These are phyloP conservation scores for Sebastes schlegelii DNA, from an alignment of 2,113 vertebrate genomes.

Conservation along the genomic window DNA sequence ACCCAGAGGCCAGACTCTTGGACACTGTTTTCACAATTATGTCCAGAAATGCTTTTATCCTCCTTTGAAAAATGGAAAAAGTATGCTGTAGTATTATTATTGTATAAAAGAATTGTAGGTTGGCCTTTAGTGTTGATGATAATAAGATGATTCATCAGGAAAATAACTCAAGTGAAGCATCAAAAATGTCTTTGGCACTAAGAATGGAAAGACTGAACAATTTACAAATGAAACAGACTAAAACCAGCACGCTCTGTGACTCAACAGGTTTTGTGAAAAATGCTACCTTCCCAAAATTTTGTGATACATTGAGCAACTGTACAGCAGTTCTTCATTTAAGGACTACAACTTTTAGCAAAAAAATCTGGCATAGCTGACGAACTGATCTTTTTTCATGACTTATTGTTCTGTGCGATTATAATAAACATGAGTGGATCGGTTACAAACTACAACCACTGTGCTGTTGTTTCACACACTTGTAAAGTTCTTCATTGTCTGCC, in stretches of 20 bases:
- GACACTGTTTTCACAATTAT: neutral
- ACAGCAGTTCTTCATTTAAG: neutral
- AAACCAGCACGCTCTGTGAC: neutral
- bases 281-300: neutral
- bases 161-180: neutral
- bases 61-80: neutral
- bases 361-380: neutral
- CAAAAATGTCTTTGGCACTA: neutral
- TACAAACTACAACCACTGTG: neutral
- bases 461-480: neutral
- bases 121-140: neutral
- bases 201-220: slow-evolving; percentile 2
- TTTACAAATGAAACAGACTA: slow-evolving; percentile 2
- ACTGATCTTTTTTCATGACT: neutral
- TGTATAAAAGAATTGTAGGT: neutral
- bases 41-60: neutral
- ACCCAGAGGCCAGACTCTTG: neutral
- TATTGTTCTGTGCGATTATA: neutral
- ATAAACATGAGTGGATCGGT: neutral
- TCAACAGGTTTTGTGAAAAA: neutral
- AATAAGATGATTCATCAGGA: neutral
- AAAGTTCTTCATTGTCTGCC: neutral
- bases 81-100: neutral
- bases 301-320: neutral
- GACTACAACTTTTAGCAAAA: neutral